Conservation (phyloP, 2,888 invertebrate genomes). For the Ditylenchus weischeri region DNA sequence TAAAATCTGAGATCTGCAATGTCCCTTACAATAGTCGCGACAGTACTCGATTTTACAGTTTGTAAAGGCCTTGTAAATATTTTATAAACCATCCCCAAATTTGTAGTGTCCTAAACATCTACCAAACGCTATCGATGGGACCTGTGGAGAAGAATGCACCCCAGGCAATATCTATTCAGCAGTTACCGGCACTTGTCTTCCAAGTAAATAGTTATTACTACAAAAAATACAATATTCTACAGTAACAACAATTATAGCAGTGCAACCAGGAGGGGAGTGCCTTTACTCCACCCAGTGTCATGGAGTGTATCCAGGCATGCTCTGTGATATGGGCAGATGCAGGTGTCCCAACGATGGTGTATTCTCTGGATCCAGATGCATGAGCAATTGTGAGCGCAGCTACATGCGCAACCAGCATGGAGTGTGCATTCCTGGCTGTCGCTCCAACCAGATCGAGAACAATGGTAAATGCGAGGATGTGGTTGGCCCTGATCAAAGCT, state of each 20-base stretch:
- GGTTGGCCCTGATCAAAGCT: conserved; percentile 48
- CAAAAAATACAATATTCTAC: too few species aligned
- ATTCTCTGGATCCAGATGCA: conserved; percentile 40
- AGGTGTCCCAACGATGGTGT: conserved; percentile 39
- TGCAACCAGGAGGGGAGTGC: conserved; percentile 55
- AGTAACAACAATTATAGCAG: too few species aligned
- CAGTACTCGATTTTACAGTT: too few species aligned
- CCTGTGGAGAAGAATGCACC: conserved; percentile 54
- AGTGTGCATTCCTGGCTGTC: conserved; percentile 51
- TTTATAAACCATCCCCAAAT: too few species aligned
- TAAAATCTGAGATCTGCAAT: too few species aligned
- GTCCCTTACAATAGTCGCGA: too few species aligned
- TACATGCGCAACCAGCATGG: conserved; percentile 48
- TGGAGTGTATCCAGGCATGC: conserved; percentile 51
- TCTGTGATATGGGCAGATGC: conserved; percentile 47
- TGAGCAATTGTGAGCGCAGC: conserved; percentile 31
- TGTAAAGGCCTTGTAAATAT: too few species aligned
- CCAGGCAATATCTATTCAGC: conserved; percentile 53
- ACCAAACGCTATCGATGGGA: conserved; percentile 58
- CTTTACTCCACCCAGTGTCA: conserved; percentile 58
- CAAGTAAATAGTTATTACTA: conserved; percentile 37
- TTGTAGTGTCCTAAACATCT: conserved; percentile 44
- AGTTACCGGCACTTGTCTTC: conserved; percentile 56
- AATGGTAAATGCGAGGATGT: conserved; percentile 52
- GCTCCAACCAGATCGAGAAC: conserved; percentile 51